These are phyloP conservation scores for Syngnathus floridae DNA, from an alignment of 2,113 vertebrate species.

Conservation along the genomic window DNA sequence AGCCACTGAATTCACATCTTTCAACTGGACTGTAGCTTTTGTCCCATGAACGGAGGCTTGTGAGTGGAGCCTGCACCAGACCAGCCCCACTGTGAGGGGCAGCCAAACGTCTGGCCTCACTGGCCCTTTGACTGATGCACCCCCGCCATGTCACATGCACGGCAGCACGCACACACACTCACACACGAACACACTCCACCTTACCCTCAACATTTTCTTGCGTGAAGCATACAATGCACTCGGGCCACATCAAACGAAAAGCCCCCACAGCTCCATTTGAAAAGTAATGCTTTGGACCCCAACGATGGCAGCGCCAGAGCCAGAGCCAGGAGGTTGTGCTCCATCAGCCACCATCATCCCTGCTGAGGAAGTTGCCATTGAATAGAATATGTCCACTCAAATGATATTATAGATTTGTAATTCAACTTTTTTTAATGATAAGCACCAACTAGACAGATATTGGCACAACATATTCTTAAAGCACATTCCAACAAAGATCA, in stretches of 20 bases:
- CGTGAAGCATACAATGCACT: conserved; percentile 64
- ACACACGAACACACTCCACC: conserved; percentile 55
- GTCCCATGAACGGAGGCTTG: conserved; percentile 63
- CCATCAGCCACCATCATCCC: conserved; percentile 37
- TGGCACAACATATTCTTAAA: background rate
- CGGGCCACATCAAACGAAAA: conserved; percentile 70
- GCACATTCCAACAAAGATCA: background rate
- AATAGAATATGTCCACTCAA: conserved; percentile 35
- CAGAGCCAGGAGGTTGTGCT: conserved; percentile 51
- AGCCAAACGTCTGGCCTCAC: conserved; percentile 70
- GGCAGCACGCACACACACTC: conserved; percentile 37
- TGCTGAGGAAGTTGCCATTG: conserved; percentile 41
- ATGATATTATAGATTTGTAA: conserved; percentile 19
- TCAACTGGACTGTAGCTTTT: conserved; percentile 71
- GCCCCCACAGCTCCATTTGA: conserved; percentile 63
- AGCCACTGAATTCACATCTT: conserved; percentile 77
- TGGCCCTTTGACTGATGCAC: conserved; percentile 76
- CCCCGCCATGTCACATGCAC: conserved; percentile 71
- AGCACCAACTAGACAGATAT: background rate
- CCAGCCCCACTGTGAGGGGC: conserved; percentile 73
- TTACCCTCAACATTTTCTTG: conserved; percentile 66
- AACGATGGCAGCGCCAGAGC: conserved; percentile 59
- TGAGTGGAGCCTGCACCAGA: conserved; percentile 70
- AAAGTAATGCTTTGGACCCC: conserved; percentile 63
- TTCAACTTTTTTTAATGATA: background rate